Evolutionary conservation across 2,888 invertebrate species (phyloP), one percentile per base, ranked within the genome.

Genomic region (Drosophila greeni): DNA sequence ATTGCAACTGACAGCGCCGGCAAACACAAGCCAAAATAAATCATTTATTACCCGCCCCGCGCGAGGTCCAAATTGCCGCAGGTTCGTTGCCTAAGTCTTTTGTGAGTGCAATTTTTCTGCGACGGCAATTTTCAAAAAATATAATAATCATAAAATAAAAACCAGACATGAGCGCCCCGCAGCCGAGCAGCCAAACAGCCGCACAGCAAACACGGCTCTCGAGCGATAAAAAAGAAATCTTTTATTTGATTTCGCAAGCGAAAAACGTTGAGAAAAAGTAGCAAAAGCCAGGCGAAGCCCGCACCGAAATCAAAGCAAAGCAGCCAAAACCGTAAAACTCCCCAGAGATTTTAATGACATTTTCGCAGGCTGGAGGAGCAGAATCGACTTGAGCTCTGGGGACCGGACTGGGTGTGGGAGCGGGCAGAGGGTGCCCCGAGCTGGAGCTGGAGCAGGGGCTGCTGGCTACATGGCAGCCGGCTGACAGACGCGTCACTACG

Each of bases 321-420:
- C 77, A 77, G 74, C 72, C 73, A 58, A 77, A 57, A 68, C 70
- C 66, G 72, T 67, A 73, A 72, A 75, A 73, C 82, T 85, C 85
- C 85, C 85, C 72, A 75, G 86, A 85, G 85, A 82, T 81, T 85
- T 85, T 82, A 76, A 78, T 81, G 81, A 75, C 75, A 79, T 82
- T 81, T 80, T 81, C 76, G 78, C 83, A 79, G 81, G 75, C 45
- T 55, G 57, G 56, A 60, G 61, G 43, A 62, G 62, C 62, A 52
- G 62, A 47, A 56, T 40, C 4, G 26, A 45, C 37, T 26, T 48
- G 56, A 29, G 33, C 48, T 48, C 45, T 18, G 42, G 52, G 52
- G 39, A 39, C 39, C 31, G 49, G 23, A 51, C 43, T 36, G 61
- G 23, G 58, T 49, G 48, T 53, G 65, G 54, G 61, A 49, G 49